Conservation (phyloP, 2,888 invertebrate species). For the Ectemnius cavifrons region DNA sequence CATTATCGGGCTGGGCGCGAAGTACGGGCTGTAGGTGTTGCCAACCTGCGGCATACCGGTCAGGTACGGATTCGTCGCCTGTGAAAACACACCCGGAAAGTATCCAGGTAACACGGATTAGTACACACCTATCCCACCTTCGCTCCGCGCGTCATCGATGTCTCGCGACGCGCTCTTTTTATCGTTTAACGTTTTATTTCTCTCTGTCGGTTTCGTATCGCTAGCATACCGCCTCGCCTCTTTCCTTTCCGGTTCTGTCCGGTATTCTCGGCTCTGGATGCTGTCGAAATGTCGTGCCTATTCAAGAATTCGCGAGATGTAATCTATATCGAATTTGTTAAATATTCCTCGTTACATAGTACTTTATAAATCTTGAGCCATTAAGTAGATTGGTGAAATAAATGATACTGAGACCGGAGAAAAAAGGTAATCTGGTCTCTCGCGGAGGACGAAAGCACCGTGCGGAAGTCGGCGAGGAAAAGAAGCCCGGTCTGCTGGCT, state of each 20-base stretch:
- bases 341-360: no score
- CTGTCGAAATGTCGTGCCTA: no score
- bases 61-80: slow-evolving; percentile 95
- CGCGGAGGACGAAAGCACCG: not conserved
- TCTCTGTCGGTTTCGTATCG: not conserved
- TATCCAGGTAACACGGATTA: slow-evolving; percentile 68
- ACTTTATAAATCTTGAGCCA: no score
- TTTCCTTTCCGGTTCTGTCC: slow-evolving; percentile 9
- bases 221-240: not conserved
- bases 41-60: slow-evolving; percentile 93
- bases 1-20: slow-evolving; percentile 92
- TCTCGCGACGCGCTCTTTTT: slow-evolving; percentile 17
- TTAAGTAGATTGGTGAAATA: no score
- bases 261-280: not conserved
- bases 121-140: slow-evolving; percentile 49
- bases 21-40: slow-evolving; percentile 94
- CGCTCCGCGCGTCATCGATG: slow-evolving; percentile 42
- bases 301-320: no score
- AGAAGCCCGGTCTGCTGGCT: slow-evolving; percentile 19
- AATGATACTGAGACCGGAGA: no score
- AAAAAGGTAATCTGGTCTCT: not conserved
- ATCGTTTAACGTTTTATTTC: not conserved
- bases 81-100: slow-evolving; percentile 73
- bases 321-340: no score
- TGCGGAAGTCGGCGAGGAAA: slow-evolving; percentile 21